Base-by-base conservation (phyloP, 2,888 invertebrate species). In the Eilema caniola region DNA sequence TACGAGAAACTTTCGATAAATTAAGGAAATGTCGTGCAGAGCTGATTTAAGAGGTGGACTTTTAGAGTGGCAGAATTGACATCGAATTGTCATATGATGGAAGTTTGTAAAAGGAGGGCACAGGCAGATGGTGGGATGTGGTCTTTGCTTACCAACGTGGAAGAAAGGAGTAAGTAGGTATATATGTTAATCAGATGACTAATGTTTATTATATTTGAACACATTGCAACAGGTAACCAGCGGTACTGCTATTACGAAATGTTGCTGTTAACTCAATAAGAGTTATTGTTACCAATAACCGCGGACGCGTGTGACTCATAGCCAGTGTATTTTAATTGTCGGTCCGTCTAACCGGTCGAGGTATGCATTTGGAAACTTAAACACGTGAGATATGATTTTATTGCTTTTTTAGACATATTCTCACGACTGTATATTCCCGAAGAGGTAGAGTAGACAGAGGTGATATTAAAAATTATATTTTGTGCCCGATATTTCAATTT, bases 281-380 rank as follows among this genome's bases (percentile, higher is more conserved):
- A 65, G 69, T 76, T 78, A 78, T 76, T 76, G 72, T 70, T 67
- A 66, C 69, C 60, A 61, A 65, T 69, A 65, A 56, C 64, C 33
- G 33, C 60, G 62, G 62, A 53, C 65, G 53, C 11, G 37, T 37
- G 77, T 84, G 86, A 86, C 73, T 86, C 86, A 86, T 62, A 74
- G 63, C 61, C 60, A 74, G 80, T 68, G 76, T 77, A 83, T 83
- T 84, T 84, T 81, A 83, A 86, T 85, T 80, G 77, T 76, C 74
- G 60, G 41, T 62, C 12, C 41, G 67, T 66, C 64, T 72, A 74
- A 75, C 72, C 75, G 72, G 74, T 76, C 66, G 23, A 71, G 73
- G 74, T 72, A 75, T 75, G 76, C 72, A 72, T 25, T 28, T 28
- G 28, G 47, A 53, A 28, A 64, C 20, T n/a, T 24, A 53, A 20